Base-by-base conservation (phyloP, 2,113 vertebrate genomes). In the Numida meleagris region DNA sequence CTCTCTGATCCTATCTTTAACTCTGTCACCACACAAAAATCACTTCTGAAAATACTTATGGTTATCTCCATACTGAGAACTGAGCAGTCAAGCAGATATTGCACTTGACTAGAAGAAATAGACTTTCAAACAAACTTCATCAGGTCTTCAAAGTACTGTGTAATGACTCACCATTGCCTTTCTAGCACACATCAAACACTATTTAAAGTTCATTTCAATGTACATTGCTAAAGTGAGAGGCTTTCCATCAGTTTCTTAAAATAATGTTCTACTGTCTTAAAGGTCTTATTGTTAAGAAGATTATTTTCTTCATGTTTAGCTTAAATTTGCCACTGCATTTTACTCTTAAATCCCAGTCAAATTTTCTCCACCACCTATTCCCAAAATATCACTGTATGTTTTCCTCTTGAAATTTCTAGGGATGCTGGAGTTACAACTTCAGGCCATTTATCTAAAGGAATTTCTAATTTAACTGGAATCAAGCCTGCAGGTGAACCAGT, bases 141-240 rank as follows among this genome's bases (percentile, higher is more conserved):
- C 38, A 65, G 57, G 31, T 84, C 83, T 94, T 90, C 86, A 68
- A 82, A 92, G 66, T 53, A 48, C 66, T 59, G 38, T 58, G 25
- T 68, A 89, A 78, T 89, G 83, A 96, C 57, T 93, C 88, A 94
- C 36, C 55, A 73, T 16, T 89, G 91, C 85, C 71, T 48, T 89
- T 91, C 81, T 82, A 93, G 62, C 61, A 51, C 27, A 63, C 72
- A 89, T 89, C 82, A 94, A 94, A 80, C 58, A 89, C 34, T 27
- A 53, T 55, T 87, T 92, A 77, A 94, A 94, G 80, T 14, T 81
- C 25, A 53, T 94, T 90, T 90, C 53, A 9, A 3, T 59, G 14
- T 23, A 29, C 38, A 59, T 31, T 89, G 63, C 77, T 51, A 34
- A 61, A 92, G 62, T 68, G 53, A 91, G 36, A 84, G 38, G 50